Evolutionary conservation across 2,888 invertebrate genomes (phyloP).

Genomic region (Pristionchus japonicus): DNA sequence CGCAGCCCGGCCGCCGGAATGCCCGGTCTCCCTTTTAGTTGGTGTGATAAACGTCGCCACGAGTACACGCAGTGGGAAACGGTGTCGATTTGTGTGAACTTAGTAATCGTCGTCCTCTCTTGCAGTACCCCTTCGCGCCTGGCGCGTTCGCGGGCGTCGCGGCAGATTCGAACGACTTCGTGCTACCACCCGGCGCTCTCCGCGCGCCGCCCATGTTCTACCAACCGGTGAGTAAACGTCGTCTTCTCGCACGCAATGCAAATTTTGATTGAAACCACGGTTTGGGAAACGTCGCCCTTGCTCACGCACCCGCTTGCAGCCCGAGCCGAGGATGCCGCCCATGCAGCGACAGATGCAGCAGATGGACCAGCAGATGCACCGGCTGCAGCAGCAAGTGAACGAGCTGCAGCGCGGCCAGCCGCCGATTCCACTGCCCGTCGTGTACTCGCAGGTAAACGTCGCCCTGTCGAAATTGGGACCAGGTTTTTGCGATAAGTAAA

Average conservation of each 20-base stretch:
- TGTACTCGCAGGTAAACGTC: constrained; percentile 36
- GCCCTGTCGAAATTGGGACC: neutral
- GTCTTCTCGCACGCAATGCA: neutral
- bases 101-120: neutral
- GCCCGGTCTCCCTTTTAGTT: no score
- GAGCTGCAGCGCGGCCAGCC: no score
- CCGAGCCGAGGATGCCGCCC: neutral
- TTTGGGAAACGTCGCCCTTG: neutral
- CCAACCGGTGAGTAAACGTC: constrained; percentile 37
- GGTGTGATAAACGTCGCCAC: constrained; percentile 16
- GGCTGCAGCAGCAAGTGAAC: no score
- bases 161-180: neutral
- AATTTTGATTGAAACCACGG: neutral
- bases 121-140: constrained; percentile 42
- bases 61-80: neutral
- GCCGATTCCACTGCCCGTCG: constrained; percentile 22
- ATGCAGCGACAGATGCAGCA: neutral
- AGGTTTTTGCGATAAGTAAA: neutral
- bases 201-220: constrained; percentile 4
- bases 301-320: constrained; percentile 1
- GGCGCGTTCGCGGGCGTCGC: neutral
- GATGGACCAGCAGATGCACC: no score
- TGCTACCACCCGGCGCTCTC: constrained; percentile 16
- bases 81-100: neutral
- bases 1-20: no score